Conservation (phyloP, 2,888 invertebrate species). For the Nephrotoma flavescens region DNA sequence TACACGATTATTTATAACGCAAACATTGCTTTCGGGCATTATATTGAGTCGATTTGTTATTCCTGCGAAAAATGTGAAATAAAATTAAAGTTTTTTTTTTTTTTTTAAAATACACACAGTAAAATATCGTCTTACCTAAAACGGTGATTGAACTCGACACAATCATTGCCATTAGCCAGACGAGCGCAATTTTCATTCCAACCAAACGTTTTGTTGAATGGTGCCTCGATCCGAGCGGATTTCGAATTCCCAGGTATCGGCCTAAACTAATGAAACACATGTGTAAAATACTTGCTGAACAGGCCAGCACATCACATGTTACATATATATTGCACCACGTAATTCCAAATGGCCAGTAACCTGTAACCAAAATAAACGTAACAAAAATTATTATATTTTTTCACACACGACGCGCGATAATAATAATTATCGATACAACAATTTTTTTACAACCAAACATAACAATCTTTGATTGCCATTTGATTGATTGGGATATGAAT, state of each 20-base stretch:
- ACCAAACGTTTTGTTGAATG: constrained; percentile 71
- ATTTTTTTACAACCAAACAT: background rate
- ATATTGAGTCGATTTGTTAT: constrained; percentile 61
- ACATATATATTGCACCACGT: constrained; percentile 91
- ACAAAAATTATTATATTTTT: background rate
- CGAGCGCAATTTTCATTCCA: constrained; percentile 75
- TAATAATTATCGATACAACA: background rate
- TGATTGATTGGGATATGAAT: background rate
- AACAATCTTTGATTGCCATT: background rate
- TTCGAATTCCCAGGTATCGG: constrained; percentile 75
- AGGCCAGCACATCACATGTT: constrained; percentile 90
- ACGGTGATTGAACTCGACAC: constrained; percentile 77
- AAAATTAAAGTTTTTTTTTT: background rate
- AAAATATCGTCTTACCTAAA: constrained; percentile 43
- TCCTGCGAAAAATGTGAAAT: constrained; percentile 34
- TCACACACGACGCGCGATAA: background rate
- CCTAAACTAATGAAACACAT: constrained; percentile 82
- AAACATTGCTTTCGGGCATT: constrained; percentile 60
- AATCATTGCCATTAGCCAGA: constrained; percentile 82
- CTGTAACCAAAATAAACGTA: constrained; percentile 35
- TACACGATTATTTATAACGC: constrained; percentile 70
- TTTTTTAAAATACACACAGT: background rate
- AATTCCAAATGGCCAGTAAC: constrained; percentile 83
- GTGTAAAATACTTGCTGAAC: constrained; percentile 91
- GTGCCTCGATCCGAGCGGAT: constrained; percentile 74